These are phyloP conservation scores for Zootermopsis nevadensis DNA, from an alignment of 2,888 invertebrate genomes.

Conservation along the genomic window DNA sequence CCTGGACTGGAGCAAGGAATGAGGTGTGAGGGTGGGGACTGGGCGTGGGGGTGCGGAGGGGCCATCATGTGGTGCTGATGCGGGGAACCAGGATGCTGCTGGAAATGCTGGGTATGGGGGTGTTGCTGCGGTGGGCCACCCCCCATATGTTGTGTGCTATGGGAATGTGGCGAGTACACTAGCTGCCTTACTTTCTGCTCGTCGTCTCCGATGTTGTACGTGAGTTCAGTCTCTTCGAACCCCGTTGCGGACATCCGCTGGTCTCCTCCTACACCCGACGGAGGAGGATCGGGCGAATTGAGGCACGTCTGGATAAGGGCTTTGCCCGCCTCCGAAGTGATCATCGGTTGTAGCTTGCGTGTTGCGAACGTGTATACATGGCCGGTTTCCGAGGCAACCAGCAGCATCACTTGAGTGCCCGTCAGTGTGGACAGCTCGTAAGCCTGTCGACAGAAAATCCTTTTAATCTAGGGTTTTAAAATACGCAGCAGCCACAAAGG, in stretches of 20 bases:
- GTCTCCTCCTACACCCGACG: constrained; percentile 76
- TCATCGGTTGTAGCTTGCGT: constrained; percentile 98
- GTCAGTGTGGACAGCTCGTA: constrained; percentile 99
- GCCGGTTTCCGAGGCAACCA: constrained; percentile 98
- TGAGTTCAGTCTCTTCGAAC: constrained; percentile 98
- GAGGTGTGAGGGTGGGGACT: constrained; percentile 64
- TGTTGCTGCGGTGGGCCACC: constrained; percentile 52
- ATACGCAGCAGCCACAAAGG: too few relatives aligned
- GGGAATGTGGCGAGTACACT: constrained; percentile 78
- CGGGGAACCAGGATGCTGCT: constrained; percentile 64
- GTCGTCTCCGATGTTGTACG: constrained; percentile 95
- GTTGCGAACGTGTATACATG: constrained; percentile 99
- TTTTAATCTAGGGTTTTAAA: background rate
- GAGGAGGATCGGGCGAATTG: constrained; percentile 90
- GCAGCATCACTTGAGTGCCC: constrained; percentile 99
- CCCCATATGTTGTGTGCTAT: constrained; percentile 54
- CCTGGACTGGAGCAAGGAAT: constrained; percentile 76
- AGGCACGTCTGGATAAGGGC: constrained; percentile 98
- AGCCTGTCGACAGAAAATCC: constrained; percentile 74
- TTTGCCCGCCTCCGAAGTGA: constrained; percentile 97
- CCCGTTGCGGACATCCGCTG: constrained; percentile 98
- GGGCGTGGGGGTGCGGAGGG: constrained; percentile 73
- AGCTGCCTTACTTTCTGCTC: constrained; percentile 97
- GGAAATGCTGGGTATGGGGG: constrained; percentile 61
- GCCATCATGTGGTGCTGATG: constrained; percentile 71